Conservation (phyloP, 2,113 vertebrate species). For the Xyrauchen texanus region DNA sequence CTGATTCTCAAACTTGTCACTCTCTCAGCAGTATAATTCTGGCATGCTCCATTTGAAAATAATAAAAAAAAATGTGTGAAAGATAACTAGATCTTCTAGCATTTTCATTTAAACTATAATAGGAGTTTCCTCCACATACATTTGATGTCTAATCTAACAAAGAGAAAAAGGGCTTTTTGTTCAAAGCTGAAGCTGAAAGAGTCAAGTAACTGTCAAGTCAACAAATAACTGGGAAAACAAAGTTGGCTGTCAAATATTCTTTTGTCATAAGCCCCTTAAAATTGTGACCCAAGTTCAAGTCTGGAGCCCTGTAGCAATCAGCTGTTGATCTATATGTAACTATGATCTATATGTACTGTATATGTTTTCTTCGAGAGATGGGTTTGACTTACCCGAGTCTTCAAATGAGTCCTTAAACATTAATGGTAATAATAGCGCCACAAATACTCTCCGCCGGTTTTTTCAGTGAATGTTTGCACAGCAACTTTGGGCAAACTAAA, state of each 20-base stretch:
- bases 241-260: not conserved
- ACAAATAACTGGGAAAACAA: not conserved
- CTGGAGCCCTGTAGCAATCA: too few relatives aligned
- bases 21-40: too few relatives aligned
- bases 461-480: not conserved
- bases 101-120: not conserved
- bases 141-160: not conserved
- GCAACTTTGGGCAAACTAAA: not conserved
- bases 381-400: slow-evolving; percentile 58
- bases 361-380: not conserved
- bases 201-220: not conserved
- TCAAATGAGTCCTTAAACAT: slow-evolving; percentile 61
- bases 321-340: too few relatives aligned
- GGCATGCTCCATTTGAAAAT: too few relatives aligned
- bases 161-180: not conserved
- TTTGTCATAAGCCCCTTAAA: not conserved
- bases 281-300: too few relatives aligned
- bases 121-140: not conserved
- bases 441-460: slow-evolving; percentile 36
- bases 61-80: too few relatives aligned
- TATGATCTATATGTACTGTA: too few relatives aligned
- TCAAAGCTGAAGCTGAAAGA: not conserved
- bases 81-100: too few relatives aligned
- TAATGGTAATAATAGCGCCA: slow-evolving; percentile 49
- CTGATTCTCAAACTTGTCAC: too few relatives aligned